Evolutionary conservation across 1,140 invertebrate species (phyloP).

Genomic region (Drosophila persimilis): DNA sequence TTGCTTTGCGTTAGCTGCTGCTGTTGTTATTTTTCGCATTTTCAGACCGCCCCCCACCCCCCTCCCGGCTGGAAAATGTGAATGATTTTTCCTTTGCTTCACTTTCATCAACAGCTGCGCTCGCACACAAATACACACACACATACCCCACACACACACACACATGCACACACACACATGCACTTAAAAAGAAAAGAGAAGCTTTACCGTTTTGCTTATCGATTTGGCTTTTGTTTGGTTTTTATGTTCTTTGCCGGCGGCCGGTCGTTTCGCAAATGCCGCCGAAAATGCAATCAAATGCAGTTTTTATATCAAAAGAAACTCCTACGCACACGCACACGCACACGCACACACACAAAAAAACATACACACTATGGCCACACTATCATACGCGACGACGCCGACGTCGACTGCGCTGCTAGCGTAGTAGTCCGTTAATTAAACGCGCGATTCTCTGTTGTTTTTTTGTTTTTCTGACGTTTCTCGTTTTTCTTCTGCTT

Average conservation of each 20-base stretch:
- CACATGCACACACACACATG: not conserved
- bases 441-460: conserved; percentile 58
- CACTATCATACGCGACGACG: conserved; percentile 27
- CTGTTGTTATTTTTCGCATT: conserved; percentile 58
- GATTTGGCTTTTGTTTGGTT: conserved; percentile 18
- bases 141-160: not conserved
- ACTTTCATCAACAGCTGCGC: conserved; percentile 79
- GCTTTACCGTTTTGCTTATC: conserved; percentile 61
- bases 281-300: conserved; percentile 78
- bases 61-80: conserved; percentile 45
- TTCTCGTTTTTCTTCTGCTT: conserved; percentile 40
- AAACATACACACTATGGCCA: conserved; percentile 11
- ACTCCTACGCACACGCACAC: conserved; percentile 8
- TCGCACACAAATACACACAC: conserved; percentile 44
- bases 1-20: conserved; percentile 2
- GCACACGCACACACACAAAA: conserved; percentile 14
- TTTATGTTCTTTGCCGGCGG: conserved; percentile 65
- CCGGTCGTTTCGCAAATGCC: conserved; percentile 66
- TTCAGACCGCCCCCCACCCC: conserved; percentile 4
- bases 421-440: conserved; percentile 64
- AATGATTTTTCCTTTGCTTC: conserved; percentile 68
- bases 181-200: conserved; percentile 22
- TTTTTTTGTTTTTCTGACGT: conserved; percentile 26
- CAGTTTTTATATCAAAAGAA: conserved; percentile 61
- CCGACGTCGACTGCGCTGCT: conserved; percentile 44